A percentile compares a stretch with the other conserved stretches of the same genome.
Evolutionary conservation across 2,888 invertebrate genomes (phyloP).

Genomic region (Steinernema carpocapsae): DNA sequence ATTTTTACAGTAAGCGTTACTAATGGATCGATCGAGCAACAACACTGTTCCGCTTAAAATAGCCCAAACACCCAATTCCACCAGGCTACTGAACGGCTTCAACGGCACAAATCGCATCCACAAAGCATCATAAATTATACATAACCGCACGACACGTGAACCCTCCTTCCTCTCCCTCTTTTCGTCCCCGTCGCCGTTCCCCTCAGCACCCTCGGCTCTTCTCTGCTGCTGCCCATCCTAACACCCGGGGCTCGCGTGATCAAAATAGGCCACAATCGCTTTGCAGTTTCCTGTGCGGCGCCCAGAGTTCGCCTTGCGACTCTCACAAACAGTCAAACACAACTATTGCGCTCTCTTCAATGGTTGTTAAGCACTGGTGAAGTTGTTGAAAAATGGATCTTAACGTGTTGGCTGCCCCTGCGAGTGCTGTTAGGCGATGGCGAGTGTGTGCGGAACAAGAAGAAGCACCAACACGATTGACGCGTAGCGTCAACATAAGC

Average conservation of each 20-base stretch:
- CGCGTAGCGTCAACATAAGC: slow-evolving; percentile 27
- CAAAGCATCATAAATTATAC: slow-evolving; percentile 30
- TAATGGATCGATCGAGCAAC: no score
- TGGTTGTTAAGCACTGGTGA: not conserved
- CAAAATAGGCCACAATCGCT: slow-evolving; percentile 7
- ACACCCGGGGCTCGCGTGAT: not conserved
- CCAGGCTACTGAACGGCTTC: no score
- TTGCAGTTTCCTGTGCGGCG: not conserved
- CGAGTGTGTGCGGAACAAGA: no score
- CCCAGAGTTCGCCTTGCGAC: not conserved
- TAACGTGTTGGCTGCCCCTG: not conserved
- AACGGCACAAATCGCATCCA: not conserved
- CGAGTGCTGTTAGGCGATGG: not conserved
- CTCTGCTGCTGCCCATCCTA: no score
- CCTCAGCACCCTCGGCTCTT: no score
- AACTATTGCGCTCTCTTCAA: not conserved
- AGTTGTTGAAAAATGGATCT: slow-evolving; percentile 9
- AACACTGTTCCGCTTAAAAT: no score
- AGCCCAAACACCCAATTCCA: no score
- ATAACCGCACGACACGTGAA: slow-evolving; percentile 31
- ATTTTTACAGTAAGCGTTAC: no score
- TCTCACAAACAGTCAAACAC: slow-evolving; percentile 10
- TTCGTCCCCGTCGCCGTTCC: no score
- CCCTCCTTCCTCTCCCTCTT: not conserved
- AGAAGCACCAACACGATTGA: not conserved